Evolutionary conservation across 2,797 vertebrate species (phyloP), one percentile per base, ranked within the genome.

Genomic region (Ptychadena robeensis): DNA sequence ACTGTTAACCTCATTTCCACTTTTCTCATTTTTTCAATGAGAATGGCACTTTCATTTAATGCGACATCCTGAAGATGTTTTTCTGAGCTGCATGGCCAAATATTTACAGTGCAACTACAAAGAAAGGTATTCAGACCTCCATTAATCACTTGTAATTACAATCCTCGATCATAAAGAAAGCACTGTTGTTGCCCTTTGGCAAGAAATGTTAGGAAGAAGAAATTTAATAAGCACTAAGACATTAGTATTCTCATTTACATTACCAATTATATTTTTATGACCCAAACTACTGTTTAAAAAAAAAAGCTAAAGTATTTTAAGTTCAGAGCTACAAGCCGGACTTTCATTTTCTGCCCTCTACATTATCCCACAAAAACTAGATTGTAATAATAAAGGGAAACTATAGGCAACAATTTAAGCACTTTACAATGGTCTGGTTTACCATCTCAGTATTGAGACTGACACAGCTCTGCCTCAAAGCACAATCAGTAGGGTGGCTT

Each of bases 131-230:
- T 83, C 38, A 83, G 27, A 57, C 22, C 38, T 34, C 44, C 61
- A 79, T 80, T 73, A 79, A 80, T 80, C 70, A 61, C 32, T 61
- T 57, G 61, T 79, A 74, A 84, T 79, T 83, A 84, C 53, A 80
- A 84, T 61, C 69, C 12, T 15, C 61, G 10, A 83, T 48, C 25
- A 83, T 64, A 76, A 61, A 82, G 65, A 70, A 78, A 28, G 53
- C 74, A 67, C 66, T 69, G 73, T 84, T 84, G 76, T 84, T 15
- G 67, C 27, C 15, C 32, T 9, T 73, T 79, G 76, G 70, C 63
- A 4, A 67, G 31, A 9, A 65, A 73, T 57, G 38, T 72, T 79
- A 74, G 76, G 76, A 83, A 73, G 76, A 12, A 83, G 70, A 80
- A 59, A 73, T 63, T 69, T 80, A 74, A 84, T 84, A 74, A 79